Evolutionary conservation across 37 sponge, comb jelly and placozoan genomes (phyloP).

Genomic region (Chondrosia reniformis): DNA sequence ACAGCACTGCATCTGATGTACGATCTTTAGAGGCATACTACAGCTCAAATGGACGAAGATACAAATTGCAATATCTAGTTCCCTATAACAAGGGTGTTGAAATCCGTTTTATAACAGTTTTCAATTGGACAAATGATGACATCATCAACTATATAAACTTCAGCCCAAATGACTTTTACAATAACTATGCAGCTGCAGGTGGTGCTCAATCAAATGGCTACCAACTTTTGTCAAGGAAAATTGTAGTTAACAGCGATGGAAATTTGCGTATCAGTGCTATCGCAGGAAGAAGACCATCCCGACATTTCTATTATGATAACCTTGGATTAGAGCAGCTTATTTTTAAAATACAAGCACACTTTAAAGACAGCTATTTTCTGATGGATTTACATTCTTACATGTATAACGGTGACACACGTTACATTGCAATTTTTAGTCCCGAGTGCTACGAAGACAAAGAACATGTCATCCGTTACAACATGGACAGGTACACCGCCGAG

Average conservation of each 20-base stretch:
- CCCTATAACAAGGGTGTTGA: background rate
- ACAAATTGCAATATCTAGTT: background rate
- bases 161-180: background rate
- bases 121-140: constrained; percentile 16
- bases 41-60: background rate
- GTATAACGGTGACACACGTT: background rate
- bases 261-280: constrained; percentile 8
- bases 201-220: background rate
- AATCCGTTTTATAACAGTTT: background rate
- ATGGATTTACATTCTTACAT: background rate
- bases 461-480: background rate
- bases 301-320: background rate
- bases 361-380: background rate
- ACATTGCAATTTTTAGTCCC: background rate
- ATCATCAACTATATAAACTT: background rate
- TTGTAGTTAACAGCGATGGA: background rate
- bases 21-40: background rate
- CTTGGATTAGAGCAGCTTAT: background rate
- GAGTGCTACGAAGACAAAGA: background rate
- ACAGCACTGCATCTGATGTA: background rate
- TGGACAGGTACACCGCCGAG: background rate
- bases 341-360: background rate
- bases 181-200: background rate
- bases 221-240: background rate
- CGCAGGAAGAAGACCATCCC: background rate